Evolutionary conservation across 2,888 invertebrate species (phyloP), one percentile per base, ranked within the genome.

Genomic region (Dinocampus coccinellae): DNA sequence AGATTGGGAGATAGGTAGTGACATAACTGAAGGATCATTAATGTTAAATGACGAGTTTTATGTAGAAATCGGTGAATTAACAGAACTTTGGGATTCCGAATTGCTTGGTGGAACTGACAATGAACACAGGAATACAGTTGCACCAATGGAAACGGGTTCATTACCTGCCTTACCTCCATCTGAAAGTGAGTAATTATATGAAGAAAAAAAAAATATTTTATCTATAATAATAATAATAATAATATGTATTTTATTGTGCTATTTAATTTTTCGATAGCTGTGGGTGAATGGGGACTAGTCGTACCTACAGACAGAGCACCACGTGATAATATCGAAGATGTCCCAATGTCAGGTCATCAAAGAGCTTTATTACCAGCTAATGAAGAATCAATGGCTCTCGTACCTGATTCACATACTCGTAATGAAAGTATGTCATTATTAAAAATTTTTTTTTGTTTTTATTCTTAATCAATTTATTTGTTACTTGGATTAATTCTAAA

Each of bases 1-100:
- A 13, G 95, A 95, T 79, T 95, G 94, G 91, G 94, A 94, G 82
- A 91, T 89, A 52, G 93, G 92, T 62, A 87, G 88, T 11, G 90
- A 90, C 77, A 88, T 89, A 84, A 84, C 88, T 0, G 89, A 89
- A 70, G 84, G 80, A 33, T 81, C 82, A 42, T 73, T 85, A 47
- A 85, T 86, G 86, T 70, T 87, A n/a, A 84, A 83, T 69, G 85
- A 85, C 39, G 83, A 82, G 22, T 77, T 74, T 24, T 75, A 76
- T 65, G 76, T 76, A 24, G 77, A 75, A 34, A 76, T 76, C 69
- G 82, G 81, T 24, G 75, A 77, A n/a, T 82, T 29, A 69, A 79
- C 33, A 76, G 82, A 61, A 75, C 85, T 65, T 67, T 86, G 68
- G 84, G 76, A 76, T 60, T 62, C 75, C 26, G 74, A 75, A 24